Evolutionary conservation across 2,113 vertebrate species (phyloP).

Genomic region (Halichoerus grypus): DNA sequence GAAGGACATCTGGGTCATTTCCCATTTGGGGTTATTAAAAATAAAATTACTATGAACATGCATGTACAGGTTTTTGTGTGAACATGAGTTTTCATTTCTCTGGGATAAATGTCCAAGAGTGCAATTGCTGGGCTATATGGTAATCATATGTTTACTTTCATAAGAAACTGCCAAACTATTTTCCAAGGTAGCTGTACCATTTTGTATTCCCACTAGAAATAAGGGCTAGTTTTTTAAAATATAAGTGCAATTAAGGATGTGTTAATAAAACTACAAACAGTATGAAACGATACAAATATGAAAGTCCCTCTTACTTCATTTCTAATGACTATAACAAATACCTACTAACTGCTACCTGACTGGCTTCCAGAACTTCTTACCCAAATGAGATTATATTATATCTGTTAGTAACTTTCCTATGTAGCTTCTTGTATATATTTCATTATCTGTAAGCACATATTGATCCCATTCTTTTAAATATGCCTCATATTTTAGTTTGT

Average conservation of each 20-base stretch:
- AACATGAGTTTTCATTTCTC: background rate
- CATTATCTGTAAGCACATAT: background rate
- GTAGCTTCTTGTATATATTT: background rate
- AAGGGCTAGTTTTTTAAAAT: background rate
- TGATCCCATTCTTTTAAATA: background rate
- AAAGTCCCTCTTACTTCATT: background rate
- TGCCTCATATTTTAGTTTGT: background rate
- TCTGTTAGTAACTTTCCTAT: background rate
- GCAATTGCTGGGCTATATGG: background rate
- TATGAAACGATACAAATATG: background rate
- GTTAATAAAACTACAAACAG: background rate
- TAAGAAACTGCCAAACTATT: background rate
- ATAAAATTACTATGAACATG: background rate
- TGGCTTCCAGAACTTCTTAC: background rate
- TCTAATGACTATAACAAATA: background rate
- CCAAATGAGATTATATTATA: background rate
- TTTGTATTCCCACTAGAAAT: background rate
- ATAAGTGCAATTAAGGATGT: background rate
- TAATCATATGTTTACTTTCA: background rate
- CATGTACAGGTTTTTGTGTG: background rate
- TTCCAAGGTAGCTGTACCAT: background rate
- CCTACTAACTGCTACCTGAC: background rate
- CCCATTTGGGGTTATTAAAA: background rate
- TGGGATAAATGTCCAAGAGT: background rate
- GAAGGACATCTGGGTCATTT: background rate